Evolutionary conservation across 2,113 vertebrate species (phyloP).

Genomic region (Odontophorus gujanensis): DNA sequence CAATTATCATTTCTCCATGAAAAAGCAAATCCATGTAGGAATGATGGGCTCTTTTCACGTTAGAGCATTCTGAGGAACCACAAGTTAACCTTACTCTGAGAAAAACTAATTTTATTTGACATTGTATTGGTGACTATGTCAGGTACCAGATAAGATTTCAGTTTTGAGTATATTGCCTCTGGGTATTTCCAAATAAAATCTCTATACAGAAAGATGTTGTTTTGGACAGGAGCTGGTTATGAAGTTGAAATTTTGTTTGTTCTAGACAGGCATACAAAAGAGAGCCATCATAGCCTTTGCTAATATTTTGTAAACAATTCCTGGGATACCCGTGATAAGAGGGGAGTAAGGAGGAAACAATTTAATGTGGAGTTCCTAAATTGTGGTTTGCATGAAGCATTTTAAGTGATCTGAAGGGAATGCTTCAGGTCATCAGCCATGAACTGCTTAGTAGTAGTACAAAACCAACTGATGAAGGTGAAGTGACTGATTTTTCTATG

Average conservation of each 20-base stretch:
- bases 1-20: not conserved
- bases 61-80: not conserved
- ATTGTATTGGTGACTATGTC: not conserved
- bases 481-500: not conserved
- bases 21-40: not conserved
- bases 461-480: not conserved
- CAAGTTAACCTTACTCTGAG: not conserved
- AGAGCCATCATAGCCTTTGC: not conserved
- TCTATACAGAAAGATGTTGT: not conserved
- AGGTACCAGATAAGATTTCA: not conserved
- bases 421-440: not conserved
- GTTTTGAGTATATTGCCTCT: not conserved
- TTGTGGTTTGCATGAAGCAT: not conserved
- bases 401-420: not conserved
- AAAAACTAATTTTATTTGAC: not conserved
- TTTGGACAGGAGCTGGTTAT: not conserved
- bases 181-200: not conserved
- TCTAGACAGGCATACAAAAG: not conserved
- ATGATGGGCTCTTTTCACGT: not conserved
- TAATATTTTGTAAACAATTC: not conserved
- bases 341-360: not conserved
- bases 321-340: not conserved
- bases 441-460: not conserved
- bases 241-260: not conserved
- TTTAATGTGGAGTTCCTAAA: not conserved